Evolutionary conservation across 2,797 vertebrate genomes (phyloP), one percentile per base, ranked within the genome.

Genomic region (Caiman crocodilus): DNA sequence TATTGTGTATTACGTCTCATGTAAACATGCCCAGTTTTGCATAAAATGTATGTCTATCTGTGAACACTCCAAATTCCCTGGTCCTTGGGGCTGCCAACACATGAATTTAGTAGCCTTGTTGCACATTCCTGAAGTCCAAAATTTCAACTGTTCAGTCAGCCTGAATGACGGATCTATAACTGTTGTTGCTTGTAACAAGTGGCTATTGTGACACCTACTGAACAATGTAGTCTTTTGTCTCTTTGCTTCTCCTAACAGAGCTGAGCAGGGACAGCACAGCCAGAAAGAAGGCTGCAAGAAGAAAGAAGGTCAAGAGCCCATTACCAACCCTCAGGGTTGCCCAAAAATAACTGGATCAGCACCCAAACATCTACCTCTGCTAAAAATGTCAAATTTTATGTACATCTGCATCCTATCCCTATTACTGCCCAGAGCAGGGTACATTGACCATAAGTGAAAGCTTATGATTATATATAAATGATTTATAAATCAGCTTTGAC

Each of bases 101-200:
- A 76, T 4, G 2, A 5, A 25, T 85, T 88, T 16, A 81, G 71
- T 76, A 94, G 64, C 87, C 58, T 81, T 75, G 30, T 8, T 80
- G 73, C 4, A 58, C 16, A 20, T 59, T 86, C 81, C 16, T 86
- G 75, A 88, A 90, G 56, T 84, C 73, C 86, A 92, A 92, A 87
- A 88, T 81, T 85, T 79, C 87, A 18, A 30, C 56, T 4, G 82
- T 4, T 74, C 87, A 90, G 85, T 83, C 78, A 81, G 56, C 60
- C 58, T 89, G 84, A 80, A 56, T 76, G 16, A 93, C 79, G 5
- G 60, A 57, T 10, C 79, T 76, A 35, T 86, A 93, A 93, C 75
- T 92, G 91, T 60, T 93, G 90, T 90, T 96, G 87, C 87, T 87
- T 64, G 92, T 89, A 95, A 85, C 71, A 79, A 81, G 61, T 50